Conservation (phyloP, 2,797 vertebrate species). For the Hippoglossus hippoglossus region DNA sequence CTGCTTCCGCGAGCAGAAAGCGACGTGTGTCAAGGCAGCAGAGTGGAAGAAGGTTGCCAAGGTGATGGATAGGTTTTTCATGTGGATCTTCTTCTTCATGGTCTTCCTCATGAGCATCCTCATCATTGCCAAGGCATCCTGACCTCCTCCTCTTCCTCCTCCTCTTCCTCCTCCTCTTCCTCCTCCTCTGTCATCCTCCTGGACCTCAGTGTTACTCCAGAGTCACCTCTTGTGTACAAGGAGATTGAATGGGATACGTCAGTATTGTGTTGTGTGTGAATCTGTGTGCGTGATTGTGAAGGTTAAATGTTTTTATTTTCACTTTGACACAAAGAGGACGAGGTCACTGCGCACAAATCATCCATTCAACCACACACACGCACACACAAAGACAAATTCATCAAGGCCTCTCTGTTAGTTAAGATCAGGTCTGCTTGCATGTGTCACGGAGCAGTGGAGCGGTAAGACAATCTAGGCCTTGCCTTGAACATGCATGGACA, state of each 20-base stretch:
- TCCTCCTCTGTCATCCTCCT: conserved; percentile 3
- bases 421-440: conserved; percentile 57
- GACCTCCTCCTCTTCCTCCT: conserved; percentile 49
- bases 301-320: conserved; percentile 16
- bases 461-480: conserved; percentile 68
- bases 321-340: conserved; percentile 30
- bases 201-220: conserved; percentile 25
- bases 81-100: conserved; percentile 99
- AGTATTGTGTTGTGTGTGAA: conserved; percentile 20
- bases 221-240: conserved; percentile 26
- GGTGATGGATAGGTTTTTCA: conserved; percentile 99
- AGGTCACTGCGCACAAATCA: conserved; percentile 27
- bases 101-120: conserved; percentile 98
- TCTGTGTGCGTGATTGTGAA: conserved; percentile 10
- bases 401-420: conserved; percentile 42
- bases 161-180: background rate
- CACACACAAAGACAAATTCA: conserved; percentile 11
- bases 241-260: conserved; percentile 17
- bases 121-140: conserved; percentile 93
- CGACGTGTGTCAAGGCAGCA: conserved; percentile 89
- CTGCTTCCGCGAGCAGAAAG: conserved; percentile 93
- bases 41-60: conserved; percentile 99
- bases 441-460: conserved; percentile 56
- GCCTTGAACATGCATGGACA: conserved; percentile 65
- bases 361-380: conserved; percentile 33